phyloP scores from a whole-genome alignment of 1,140 invertebrate species.

The Battus philenor region DNA sequence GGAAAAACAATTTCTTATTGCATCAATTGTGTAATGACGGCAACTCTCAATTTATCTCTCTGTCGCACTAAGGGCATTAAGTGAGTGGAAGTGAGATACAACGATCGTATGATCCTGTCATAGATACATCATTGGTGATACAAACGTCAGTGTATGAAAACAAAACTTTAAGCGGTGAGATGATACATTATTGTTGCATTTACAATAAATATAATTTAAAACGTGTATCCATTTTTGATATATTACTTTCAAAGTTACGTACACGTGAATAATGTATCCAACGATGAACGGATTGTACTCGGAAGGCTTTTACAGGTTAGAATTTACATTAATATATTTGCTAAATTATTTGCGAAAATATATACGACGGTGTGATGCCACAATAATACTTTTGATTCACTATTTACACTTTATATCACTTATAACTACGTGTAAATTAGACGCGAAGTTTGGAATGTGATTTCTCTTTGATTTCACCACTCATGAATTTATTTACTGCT shows the following conservation, averaged over 20 bases:
- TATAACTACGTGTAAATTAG: too few relatives aligned
- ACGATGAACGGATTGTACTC: constrained; percentile 61
- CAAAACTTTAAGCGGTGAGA: constrained; percentile 48
- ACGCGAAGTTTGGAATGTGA: too few relatives aligned
- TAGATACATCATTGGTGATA: constrained; percentile 39
- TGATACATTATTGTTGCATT: constrained; percentile 37
- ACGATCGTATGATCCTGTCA: constrained; percentile 64
- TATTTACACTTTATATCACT: too few relatives aligned
- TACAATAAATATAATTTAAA: constrained; percentile 27
- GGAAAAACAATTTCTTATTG: constrained; percentile 28
- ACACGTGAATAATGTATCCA: constrained; percentile 47
- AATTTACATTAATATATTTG: too few relatives aligned
- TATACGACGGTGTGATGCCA: too few relatives aligned
- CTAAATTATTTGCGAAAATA: too few relatives aligned
- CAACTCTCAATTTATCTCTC: constrained; percentile 29
- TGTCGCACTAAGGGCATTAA: constrained; percentile 22
- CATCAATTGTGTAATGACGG: constrained; percentile 33
- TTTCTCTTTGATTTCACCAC: constrained; percentile 23
- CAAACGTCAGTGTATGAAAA: constrained; percentile 58
- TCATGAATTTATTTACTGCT: too few relatives aligned
- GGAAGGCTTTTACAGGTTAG: constrained; percentile 64
- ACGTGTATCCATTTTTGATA: constrained; percentile 27
- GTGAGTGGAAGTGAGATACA: constrained; percentile 27
- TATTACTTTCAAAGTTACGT: constrained; percentile 23
- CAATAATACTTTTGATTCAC: too few relatives aligned